A percentile compares a stretch with the other conserved stretches of the same genome.
These are phyloP conservation scores for Mesoligia furuncula DNA, from an alignment of 2,888 invertebrate species.

Conservation along the genomic window DNA sequence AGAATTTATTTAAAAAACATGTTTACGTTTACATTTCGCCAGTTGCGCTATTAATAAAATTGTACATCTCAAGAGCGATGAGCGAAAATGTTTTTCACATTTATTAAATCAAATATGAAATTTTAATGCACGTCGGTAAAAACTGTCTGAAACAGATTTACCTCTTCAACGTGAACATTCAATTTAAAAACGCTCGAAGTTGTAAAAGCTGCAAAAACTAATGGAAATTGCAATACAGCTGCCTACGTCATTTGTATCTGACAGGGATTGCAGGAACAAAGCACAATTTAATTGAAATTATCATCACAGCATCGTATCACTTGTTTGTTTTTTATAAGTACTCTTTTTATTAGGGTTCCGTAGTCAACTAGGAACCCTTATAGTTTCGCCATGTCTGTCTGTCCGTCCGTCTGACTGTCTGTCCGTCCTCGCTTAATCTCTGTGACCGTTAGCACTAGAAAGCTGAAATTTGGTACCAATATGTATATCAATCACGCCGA, in stretches of 20 bases:
- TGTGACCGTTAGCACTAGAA: too few relatives aligned
- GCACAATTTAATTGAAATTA: constrained; percentile 13
- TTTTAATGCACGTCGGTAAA: neutral
- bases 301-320: too few relatives aligned
- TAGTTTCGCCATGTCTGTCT: too few relatives aligned
- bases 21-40: neutral
- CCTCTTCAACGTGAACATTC: constrained; percentile 6
- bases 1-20: neutral
- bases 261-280: constrained; percentile 15
- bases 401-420: too few relatives aligned
- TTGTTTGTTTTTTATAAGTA: neutral
- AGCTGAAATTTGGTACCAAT: too few relatives aligned
- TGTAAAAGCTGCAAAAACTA: constrained; percentile 18
- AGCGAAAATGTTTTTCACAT: neutral
- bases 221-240: constrained; percentile 10
- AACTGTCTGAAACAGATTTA: constrained; percentile 16
- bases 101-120: neutral
- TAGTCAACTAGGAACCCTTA: too few relatives aligned
- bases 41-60: neutral
- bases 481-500: too few relatives aligned
- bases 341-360: too few relatives aligned
- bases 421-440: too few relatives aligned
- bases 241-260: constrained; percentile 5
- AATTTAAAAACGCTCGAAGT: constrained; percentile 25
- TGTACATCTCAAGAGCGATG: neutral